These are phyloP conservation scores for Brachyptera risi DNA, from an alignment of 2,888 invertebrate species.

Conservation along the genomic window DNA sequence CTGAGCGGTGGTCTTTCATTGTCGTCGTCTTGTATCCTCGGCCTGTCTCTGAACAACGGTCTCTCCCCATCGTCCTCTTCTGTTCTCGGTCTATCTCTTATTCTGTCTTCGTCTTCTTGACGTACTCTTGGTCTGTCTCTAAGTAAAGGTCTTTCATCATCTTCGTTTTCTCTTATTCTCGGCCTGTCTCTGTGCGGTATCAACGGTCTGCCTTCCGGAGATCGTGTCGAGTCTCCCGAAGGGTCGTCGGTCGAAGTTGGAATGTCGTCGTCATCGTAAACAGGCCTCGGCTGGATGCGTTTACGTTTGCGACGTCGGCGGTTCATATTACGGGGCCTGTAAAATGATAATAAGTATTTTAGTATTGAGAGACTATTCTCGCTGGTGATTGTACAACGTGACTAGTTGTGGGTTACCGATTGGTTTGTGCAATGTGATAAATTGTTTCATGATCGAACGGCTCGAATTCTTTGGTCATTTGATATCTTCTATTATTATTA, in stretches of 20 bases:
- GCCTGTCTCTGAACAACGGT: neutral
- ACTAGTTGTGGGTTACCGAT: too few relatives aligned
- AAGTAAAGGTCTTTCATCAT: neutral
- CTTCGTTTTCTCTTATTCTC: too few relatives aligned
- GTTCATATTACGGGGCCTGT: slow-evolving; percentile 5
- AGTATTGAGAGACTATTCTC: too few relatives aligned
- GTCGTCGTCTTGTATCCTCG: neutral
- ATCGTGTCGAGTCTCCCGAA: neutral
- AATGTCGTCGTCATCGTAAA: slow-evolving; percentile 4
- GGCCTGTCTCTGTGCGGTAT: neutral
- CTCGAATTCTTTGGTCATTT: too few relatives aligned
- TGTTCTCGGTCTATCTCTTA: neutral
- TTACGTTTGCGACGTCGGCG: slow-evolving; percentile 12
- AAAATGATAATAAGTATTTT: too few relatives aligned
- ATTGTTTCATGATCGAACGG: too few relatives aligned
- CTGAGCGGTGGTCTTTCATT: too few relatives aligned
- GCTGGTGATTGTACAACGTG: too few relatives aligned
- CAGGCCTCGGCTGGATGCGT: slow-evolving; percentile 5
- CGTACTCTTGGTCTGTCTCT: too few relatives aligned
- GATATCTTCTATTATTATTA: too few relatives aligned
- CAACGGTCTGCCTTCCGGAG: too few relatives aligned
- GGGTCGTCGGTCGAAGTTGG: neutral
- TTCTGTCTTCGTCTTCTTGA: neutral
- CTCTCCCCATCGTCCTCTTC: neutral
- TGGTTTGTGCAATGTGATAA: too few relatives aligned